Evolutionary conservation across 2,888 invertebrate genomes (phyloP).

Genomic region (Rhagonycha fulva): DNA sequence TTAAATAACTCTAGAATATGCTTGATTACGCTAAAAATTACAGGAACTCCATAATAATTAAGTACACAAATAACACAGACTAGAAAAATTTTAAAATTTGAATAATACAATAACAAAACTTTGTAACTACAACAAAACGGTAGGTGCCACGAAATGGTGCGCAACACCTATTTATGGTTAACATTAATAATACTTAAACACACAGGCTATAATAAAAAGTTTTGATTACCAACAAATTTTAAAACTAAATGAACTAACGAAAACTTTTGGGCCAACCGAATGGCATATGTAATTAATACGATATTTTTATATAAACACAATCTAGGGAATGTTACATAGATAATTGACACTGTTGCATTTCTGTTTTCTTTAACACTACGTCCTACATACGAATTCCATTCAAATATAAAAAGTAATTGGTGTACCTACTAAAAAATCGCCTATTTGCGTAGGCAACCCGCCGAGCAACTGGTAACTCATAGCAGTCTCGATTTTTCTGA

Average conservation of each 20-base stretch:
- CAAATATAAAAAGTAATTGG: background rate
- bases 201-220: background rate
- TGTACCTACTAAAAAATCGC: background rate
- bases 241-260: background rate
- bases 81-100: background rate
- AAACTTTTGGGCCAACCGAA: background rate
- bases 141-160: background rate
- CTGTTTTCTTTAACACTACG: constrained; percentile 1
- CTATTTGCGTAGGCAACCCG: background rate
- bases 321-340: constrained; percentile 12
- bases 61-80: background rate
- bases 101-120: background rate
- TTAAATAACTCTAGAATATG: background rate
- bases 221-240: background rate
- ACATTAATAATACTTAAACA: background rate
- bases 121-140: background rate
- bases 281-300: background rate
- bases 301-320: background rate
- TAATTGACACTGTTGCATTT: constrained; percentile 25
- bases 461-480: too few relatives aligned
- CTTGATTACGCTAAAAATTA: background rate
- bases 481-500: too few relatives aligned
- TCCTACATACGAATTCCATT: background rate
- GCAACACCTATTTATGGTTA: background rate
- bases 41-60: background rate